Percentiles rank a stretch among this genome's conserved stretches.
phyloP scores from a whole-genome alignment of 2,113 vertebrate species.

The Pluvianellus socialis region DNA sequence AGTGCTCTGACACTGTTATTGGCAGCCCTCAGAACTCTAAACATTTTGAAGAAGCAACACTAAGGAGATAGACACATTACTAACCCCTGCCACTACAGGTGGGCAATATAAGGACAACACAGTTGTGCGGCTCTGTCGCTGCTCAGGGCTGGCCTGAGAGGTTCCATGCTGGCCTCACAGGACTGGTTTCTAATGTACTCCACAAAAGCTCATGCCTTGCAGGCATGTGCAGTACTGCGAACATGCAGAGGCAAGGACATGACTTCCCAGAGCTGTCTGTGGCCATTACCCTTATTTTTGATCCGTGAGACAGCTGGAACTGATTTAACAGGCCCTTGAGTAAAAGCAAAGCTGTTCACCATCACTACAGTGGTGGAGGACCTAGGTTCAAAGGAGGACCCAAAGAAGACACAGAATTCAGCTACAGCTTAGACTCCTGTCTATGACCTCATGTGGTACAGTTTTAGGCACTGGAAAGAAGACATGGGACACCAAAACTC shows the following conservation, averaged over 20 bases:
- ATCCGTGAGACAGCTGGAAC: not conserved
- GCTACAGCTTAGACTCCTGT: not conserved
- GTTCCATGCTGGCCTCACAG: not conserved
- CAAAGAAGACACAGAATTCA: not conserved
- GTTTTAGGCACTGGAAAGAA: not conserved
- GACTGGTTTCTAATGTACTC: not conserved
- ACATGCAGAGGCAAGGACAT: not conserved
- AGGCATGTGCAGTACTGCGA: not conserved
- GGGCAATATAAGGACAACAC: not conserved
- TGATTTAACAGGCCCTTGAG: not conserved
- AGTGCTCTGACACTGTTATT: not conserved
- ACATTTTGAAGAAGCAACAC: not conserved
- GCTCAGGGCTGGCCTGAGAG: not conserved
- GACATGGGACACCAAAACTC: not conserved
- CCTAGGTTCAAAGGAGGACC: fast-evolving
- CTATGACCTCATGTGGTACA: not conserved
- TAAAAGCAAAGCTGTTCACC: not conserved
- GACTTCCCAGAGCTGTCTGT: not conserved
- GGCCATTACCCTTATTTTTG: not conserved
- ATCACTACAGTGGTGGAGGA: not conserved
- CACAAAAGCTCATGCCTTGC: not conserved
- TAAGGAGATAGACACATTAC: not conserved
- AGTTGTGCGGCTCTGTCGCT: not conserved
- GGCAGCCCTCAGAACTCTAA: not conserved
- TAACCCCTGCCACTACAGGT: not conserved